Evolutionary conservation across 2,888 invertebrate species (phyloP).

Genomic region (Fissipunctia ypsillon): DNA sequence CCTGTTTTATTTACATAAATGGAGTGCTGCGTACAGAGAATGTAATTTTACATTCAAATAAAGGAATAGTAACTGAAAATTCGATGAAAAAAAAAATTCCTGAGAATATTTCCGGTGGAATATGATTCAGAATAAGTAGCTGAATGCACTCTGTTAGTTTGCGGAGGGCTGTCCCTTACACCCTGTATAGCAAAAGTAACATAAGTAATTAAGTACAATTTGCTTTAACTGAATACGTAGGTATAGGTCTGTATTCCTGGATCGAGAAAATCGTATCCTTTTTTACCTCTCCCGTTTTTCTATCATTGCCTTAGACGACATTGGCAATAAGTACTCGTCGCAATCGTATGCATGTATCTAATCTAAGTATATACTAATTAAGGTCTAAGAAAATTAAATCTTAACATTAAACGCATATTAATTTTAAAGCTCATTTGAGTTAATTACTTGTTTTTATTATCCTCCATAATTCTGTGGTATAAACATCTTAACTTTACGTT

Average conservation of each 20-base stretch:
- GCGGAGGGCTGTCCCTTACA: too few species aligned
- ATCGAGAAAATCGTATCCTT: slow-evolving; percentile 24
- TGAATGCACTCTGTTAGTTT: too few species aligned
- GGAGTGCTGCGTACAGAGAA: too few species aligned
- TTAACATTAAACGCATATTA: slow-evolving; percentile 12
- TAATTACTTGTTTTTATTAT: slow-evolving; percentile 23
- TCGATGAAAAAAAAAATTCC: too few species aligned
- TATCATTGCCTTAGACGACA: slow-evolving; percentile 18
- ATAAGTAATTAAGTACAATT: slow-evolving; percentile 25
- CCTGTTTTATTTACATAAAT: too few species aligned
- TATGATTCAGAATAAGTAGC: too few species aligned
- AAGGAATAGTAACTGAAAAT: too few species aligned
- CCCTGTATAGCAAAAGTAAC: too few species aligned
- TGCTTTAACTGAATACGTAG: slow-evolving; percentile 15
- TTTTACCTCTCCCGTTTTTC: slow-evolving; percentile 16
- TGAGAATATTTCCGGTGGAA: too few species aligned
- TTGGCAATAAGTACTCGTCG: slow-evolving; percentile 32
- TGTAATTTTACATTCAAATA: too few species aligned
- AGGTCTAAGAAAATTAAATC: slow-evolving; percentile 17
- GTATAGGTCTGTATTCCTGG: neutral
- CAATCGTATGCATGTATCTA: slow-evolving; percentile 31
- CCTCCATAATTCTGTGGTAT: slow-evolving; percentile 8
- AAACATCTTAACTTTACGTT: slow-evolving; percentile 9
- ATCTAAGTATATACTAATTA: slow-evolving; percentile 46
- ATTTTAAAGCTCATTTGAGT: slow-evolving; percentile 10